Evolutionary conservation across 2,888 invertebrate species (phyloP).

Genomic region (Julus scanicus): DNA sequence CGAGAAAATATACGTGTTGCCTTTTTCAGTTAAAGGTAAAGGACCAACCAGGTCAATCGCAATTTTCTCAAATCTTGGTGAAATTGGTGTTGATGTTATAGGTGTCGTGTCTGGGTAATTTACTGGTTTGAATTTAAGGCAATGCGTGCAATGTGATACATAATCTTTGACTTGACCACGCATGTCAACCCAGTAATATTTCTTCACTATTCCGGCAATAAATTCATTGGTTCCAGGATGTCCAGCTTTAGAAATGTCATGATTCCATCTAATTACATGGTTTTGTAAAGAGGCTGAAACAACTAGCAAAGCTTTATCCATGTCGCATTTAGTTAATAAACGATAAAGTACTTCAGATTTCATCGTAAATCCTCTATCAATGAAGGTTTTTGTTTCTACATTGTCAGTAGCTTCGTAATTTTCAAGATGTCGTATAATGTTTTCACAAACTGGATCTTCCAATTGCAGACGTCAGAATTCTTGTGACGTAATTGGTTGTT

Average conservation of each 20-base stretch:
- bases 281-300: not conserved
- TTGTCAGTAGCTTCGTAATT: not conserved
- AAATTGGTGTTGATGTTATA: not conserved
- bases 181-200: slow-evolving; percentile 15
- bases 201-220: not conserved
- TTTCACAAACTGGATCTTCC: not conserved
- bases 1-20: not conserved
- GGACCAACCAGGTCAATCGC: slow-evolving; percentile 53
- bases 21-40: not conserved
- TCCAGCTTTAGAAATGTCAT: not conserved
- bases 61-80: slow-evolving; percentile 9
- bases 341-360: not conserved
- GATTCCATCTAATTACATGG: not conserved
- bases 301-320: not conserved
- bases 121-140: slow-evolving; percentile 40
- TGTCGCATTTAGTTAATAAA: no score
- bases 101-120: not conserved
- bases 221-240: slow-evolving; percentile 46
- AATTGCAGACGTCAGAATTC: not conserved
- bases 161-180: slow-evolving; percentile 12
- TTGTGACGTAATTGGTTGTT: not conserved
- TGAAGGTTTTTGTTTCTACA: not conserved
- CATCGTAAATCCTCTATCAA: not conserved
- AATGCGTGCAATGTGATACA: not conserved
- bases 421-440: not conserved